These are phyloP conservation scores for Paracyprichromis sp. DNA, from an alignment of 2,113 vertebrate genomes.

Conservation along the genomic window DNA sequence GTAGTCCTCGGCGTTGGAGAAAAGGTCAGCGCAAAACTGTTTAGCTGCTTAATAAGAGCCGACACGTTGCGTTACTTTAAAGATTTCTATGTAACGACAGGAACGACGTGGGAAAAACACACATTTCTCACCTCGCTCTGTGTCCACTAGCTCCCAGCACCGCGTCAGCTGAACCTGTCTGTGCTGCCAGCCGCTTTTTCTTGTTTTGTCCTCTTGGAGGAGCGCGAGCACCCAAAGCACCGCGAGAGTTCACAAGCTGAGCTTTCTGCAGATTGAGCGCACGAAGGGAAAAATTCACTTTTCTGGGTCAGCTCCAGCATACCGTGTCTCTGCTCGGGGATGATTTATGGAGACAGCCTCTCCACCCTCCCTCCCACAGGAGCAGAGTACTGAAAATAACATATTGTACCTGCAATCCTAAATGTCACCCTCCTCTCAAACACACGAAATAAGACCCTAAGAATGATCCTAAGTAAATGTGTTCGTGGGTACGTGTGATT, in stretches of 20 bases:
- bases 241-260: constrained; percentile 41
- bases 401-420: constrained; percentile 31
- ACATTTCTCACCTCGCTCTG: constrained; percentile 11
- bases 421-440: background rate
- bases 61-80: fast-evolving
- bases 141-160: background rate
- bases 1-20: background rate
- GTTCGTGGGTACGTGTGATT: background rate
- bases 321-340: constrained; percentile 14
- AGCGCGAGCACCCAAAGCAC: constrained; percentile 2
- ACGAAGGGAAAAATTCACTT: constrained; percentile 7
- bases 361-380: background rate
- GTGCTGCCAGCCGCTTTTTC: background rate
- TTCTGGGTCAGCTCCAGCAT: constrained; percentile 53
- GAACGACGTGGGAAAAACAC: background rate
- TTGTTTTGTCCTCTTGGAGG: background rate
- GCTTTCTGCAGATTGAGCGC: constrained; percentile 34
- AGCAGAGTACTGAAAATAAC: constrained; percentile 9
- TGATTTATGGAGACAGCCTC: constrained; percentile 44
- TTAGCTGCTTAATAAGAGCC: background rate
- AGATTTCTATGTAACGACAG: background rate
- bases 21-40: background rate
- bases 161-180: constrained; percentile 47
- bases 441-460: background rate
- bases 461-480: background rate